Conservation (phyloP, 2,113 vertebrate species). For the Furnarius figulus region DNA sequence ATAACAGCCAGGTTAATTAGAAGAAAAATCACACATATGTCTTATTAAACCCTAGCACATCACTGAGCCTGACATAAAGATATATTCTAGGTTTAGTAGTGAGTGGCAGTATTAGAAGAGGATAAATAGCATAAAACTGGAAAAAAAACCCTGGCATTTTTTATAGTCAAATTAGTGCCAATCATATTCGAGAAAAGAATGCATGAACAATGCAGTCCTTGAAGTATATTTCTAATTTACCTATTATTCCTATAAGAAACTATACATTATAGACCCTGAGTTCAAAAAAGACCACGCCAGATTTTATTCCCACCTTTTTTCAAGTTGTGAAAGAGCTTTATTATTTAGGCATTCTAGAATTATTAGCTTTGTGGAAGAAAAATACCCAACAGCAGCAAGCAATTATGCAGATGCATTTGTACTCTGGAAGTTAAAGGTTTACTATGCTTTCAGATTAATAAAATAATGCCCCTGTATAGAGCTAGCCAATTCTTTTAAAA, state of each 20-base stretch:
- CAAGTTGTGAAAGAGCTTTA: not conserved
- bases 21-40: not conserved
- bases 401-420: constrained; percentile 13
- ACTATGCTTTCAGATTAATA: constrained; percentile 12
- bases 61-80: not conserved
- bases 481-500: constrained; percentile 13
- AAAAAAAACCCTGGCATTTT: not conserved
- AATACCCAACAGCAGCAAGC: not conserved
- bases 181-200: not conserved
- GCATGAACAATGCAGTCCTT: not conserved
- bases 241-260: not conserved
- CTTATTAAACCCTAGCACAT: not conserved
- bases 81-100: not conserved
- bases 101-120: not conserved
- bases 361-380: not conserved
- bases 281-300: not conserved
- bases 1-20: not conserved
- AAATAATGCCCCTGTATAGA: constrained; percentile 9
- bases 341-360: not conserved
- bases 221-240: not conserved
- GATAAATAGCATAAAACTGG: not conserved
- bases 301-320: not conserved
- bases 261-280: not conserved
- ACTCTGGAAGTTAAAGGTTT: constrained; percentile 11
- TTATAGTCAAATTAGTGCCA: not conserved